These are phyloP conservation scores for Dermochelys coriacea DNA, from an alignment of 2,797 vertebrate genomes.

Conservation along the genomic window DNA sequence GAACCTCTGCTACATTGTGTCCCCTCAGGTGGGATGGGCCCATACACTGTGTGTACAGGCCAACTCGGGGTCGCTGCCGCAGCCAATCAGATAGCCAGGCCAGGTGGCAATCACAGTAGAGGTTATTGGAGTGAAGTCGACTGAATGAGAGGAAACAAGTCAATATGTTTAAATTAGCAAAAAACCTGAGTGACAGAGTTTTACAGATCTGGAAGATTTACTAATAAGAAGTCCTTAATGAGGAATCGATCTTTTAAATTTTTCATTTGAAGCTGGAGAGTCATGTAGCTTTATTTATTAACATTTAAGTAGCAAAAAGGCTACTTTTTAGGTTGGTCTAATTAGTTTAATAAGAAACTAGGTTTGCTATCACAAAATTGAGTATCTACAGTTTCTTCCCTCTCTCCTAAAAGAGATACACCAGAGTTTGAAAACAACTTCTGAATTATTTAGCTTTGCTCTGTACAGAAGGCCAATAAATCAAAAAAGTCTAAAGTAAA, in stretches of 20 bases:
- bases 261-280: not conserved
- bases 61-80: slow-evolving; percentile 94
- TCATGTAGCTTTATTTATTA: slow-evolving; percentile 1
- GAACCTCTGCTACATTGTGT: slow-evolving; percentile 97
- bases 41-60: slow-evolving; percentile 98
- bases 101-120: slow-evolving; percentile 96
- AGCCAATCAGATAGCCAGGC: slow-evolving; percentile 99
- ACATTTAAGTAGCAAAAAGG: not conserved
- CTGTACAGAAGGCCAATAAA: slow-evolving; percentile 40
- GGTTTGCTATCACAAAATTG: slow-evolving; percentile 49
- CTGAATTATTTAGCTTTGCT: not conserved
- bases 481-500: slow-evolving; percentile 60
- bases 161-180: slow-evolving; percentile 1
- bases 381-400: slow-evolving; percentile 8
- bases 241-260: slow-evolving; percentile 19
- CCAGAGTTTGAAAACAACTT: not conserved
- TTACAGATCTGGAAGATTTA: not conserved
- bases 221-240: not conserved
- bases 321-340: slow-evolving; percentile 25
- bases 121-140: slow-evolving; percentile 97
- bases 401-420: slow-evolving; percentile 32
- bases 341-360: slow-evolving; percentile 45
- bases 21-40: slow-evolving; percentile 91
- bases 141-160: slow-evolving; percentile 69
- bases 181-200: not conserved